Evolutionary conservation across 2,888 invertebrate species (phyloP).

Genomic region (Galerucella calmariensis): DNA sequence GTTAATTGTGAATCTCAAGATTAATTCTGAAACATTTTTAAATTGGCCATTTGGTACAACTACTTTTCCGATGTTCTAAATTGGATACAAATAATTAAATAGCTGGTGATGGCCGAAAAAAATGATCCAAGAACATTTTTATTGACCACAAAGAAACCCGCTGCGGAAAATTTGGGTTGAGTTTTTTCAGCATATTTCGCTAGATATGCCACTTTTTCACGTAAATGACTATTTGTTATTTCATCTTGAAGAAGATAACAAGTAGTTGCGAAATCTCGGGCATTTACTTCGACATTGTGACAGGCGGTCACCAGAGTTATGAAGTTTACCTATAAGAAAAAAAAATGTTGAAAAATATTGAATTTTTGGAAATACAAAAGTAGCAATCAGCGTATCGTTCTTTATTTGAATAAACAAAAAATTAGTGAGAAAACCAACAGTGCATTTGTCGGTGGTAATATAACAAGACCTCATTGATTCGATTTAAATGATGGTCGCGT

Average conservation of each 20-base stretch:
- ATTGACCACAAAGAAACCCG: conserved; percentile 10
- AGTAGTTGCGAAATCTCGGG: not conserved
- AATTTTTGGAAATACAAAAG: too few relatives aligned
- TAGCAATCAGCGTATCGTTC: too few relatives aligned
- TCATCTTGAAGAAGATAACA: conserved; percentile 13
- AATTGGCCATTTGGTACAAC: not conserved
- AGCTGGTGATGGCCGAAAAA: conserved; percentile 8
- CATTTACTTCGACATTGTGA: conserved; percentile 2
- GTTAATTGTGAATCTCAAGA: too few relatives aligned
- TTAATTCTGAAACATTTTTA: too few relatives aligned
- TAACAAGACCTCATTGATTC: too few relatives aligned
- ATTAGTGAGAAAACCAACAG: too few relatives aligned
- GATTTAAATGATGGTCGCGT: too few relatives aligned
- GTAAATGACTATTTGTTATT: not conserved
- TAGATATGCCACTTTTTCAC: not conserved
- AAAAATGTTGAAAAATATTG: not conserved
- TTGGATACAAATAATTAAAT: conserved; percentile 14
- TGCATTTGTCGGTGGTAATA: too few relatives aligned
- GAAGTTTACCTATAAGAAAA: conserved; percentile 5
- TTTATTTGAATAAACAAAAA: too few relatives aligned
- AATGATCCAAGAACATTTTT: conserved; percentile 9
- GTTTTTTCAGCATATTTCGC: not conserved
- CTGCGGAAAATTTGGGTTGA: conserved; percentile 11
- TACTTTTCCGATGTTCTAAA: not conserved
- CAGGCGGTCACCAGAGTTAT: not conserved